Evolutionary conservation across 2,797 vertebrate species (phyloP).

Genomic region (Meda fulgida): DNA sequence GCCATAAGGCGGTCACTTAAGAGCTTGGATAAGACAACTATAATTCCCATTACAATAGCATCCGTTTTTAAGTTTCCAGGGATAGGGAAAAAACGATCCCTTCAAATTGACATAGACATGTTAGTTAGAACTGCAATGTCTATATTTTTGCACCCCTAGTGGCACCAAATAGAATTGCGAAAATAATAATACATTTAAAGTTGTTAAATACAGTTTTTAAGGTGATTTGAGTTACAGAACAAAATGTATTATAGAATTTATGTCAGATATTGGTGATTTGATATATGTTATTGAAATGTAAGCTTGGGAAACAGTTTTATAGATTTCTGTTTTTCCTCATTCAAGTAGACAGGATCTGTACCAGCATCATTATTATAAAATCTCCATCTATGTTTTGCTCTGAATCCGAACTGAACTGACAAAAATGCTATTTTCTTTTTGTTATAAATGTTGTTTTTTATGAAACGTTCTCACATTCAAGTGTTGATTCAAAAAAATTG

Average conservation of each 20-base stretch:
- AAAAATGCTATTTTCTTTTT: not conserved
- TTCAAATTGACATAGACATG: not conserved
- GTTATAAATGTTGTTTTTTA: not conserved
- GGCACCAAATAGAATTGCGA: not conserved
- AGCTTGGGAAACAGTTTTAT: not conserved
- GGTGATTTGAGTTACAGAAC: not conserved
- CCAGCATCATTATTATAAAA: not conserved
- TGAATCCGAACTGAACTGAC: not conserved
- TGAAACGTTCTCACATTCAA: not conserved
- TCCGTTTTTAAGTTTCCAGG: not conserved
- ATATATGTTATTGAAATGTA: not conserved
- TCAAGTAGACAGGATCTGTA: not conserved
- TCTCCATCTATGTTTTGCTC: not conserved
- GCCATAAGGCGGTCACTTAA: constrained; percentile 7
- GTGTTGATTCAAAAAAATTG: too few species aligned
- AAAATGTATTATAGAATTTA: not conserved
- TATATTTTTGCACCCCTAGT: not conserved
- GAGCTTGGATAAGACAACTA: constrained; percentile 39
- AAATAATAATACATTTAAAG: not conserved
- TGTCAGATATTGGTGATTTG: not conserved
- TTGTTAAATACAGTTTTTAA: not conserved
- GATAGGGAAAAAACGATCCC: fast-evolving
- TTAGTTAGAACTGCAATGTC: not conserved
- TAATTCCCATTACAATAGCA: constrained; percentile 5
- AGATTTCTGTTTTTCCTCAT: not conserved